Evolutionary conservation across 2,797 vertebrate species (phyloP), one percentile per base, ranked within the genome.

Genomic region (Sternotherus odoratus): DNA sequence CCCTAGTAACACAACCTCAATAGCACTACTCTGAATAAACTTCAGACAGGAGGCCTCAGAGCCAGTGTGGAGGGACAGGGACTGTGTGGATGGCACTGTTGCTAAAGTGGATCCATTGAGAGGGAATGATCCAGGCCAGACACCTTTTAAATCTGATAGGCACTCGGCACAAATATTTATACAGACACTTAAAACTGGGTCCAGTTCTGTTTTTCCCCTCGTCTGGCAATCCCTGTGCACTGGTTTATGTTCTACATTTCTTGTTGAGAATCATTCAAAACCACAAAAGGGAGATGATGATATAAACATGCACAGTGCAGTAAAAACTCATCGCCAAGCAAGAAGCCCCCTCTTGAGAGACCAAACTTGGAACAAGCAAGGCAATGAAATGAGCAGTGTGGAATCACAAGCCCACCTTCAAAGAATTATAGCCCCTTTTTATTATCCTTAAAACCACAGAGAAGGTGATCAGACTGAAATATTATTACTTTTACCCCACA

Each of bases 61-160:
- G 21, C 63, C 63, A 66, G 9, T 36, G 33, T 16, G 33, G 16
- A 53, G 36, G 63, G 49, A 89, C 36, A 69, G 86, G 26, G 57
- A 49, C 53, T 74, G 43, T 60, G 48, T 39, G 49, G 57, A 60
- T 48, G 43, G 19, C 79, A 21, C 46, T 13, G 77, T 23, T 13
- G 56, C 50, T 66, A 79, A 80, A 3, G 33, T 46, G n/a, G 89
- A 63, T 63, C 66, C n/a, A 69, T 12, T 69, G n/a, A 48, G 0
- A 92, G 7, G 53, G 86, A 85, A n/a, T 57, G 30, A 88, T 91
- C 88, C 69, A 90, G 57, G 69, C 21, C 28, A n/a, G 8, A 79
- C n/a, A 26, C 49, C 66, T 66, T 82, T 24, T 15, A 69, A 89
- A 84, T 51, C 77, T 86, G 82, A 23, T 49, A 51, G 39, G 46